Percentiles rank a stretch among this genome's conserved stretches.
Conservation (phyloP, 2,113 vertebrate genomes). For the Eretmochelys imbricata region DNA sequence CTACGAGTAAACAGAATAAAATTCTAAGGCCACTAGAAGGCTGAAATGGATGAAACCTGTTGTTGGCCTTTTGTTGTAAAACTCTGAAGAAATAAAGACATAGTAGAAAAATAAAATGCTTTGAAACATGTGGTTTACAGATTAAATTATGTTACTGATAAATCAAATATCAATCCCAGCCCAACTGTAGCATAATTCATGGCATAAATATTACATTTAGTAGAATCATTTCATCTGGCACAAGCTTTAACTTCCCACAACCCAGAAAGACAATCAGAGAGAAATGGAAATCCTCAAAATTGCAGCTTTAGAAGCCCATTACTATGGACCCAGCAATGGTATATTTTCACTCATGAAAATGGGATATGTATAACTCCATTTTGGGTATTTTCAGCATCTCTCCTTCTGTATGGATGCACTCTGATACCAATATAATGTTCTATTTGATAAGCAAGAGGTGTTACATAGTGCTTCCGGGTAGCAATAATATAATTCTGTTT, state of each 20-base stretch:
- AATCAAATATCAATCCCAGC: not conserved
- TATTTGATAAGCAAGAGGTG: not conserved
- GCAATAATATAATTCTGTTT: not conserved
- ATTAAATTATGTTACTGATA: not conserved
- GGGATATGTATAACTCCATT: not conserved
- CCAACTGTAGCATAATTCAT: not conserved
- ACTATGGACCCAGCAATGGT: not conserved
- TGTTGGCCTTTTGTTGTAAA: not conserved
- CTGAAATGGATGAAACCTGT: not conserved
- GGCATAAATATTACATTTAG: not conserved
- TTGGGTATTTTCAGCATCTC: not conserved
- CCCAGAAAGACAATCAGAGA: not conserved
- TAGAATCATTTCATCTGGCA: not conserved
- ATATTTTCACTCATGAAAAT: not conserved
- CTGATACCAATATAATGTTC: not conserved
- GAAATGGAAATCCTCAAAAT: conserved; percentile 25
- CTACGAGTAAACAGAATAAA: not conserved
- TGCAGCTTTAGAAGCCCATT: not conserved
- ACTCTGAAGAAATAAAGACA: not conserved
- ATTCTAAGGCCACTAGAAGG: not conserved
- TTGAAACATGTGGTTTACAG: not conserved
- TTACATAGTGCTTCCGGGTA: not conserved
- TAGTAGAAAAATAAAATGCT: not conserved
- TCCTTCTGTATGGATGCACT: not conserved
- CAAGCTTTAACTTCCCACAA: not conserved